These are phyloP conservation scores for Campoplex nolae DNA, from an alignment of 2,888 invertebrate species.

Conservation along the genomic window DNA sequence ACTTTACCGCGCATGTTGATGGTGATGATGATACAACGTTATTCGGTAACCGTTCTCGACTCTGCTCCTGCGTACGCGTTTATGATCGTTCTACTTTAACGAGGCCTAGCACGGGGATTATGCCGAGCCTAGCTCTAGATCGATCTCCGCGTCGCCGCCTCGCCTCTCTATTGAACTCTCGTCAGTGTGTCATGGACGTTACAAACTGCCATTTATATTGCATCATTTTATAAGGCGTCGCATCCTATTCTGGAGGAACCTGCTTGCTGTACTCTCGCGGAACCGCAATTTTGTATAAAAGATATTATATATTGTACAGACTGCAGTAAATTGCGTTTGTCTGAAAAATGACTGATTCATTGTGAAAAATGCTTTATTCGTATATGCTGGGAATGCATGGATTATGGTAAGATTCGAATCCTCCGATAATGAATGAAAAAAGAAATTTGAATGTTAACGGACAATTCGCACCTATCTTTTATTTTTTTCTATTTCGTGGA, in stretches of 20 bases:
- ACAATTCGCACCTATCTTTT: conserved; percentile 55
- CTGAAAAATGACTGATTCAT: not conserved
- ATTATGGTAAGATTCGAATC: not conserved
- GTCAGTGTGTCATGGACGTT: conserved; percentile 8
- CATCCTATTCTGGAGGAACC: not conserved
- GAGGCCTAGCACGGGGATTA: conserved; percentile 2
- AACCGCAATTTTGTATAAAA: not conserved
- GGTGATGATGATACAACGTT: not conserved
- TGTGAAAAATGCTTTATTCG: not conserved
- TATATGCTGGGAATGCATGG: too few species aligned
- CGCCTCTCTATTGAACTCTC: conserved; percentile 1
- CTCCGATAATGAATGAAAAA: not conserved
- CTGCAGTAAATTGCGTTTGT: not conserved
- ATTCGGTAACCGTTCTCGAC: conserved; percentile 1
- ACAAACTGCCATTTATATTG: conserved; percentile 13
- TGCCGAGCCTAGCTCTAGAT: not conserved
- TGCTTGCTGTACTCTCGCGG: not conserved
- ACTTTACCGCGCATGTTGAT: conserved; percentile 11
- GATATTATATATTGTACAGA: not conserved
- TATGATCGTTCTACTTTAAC: conserved; percentile 9
- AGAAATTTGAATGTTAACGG: not conserved
- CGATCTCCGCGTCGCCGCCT: conserved; percentile 1
- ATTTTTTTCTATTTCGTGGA: conserved; percentile 45
- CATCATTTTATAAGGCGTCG: not conserved
- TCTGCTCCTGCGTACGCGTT: not conserved